A percentile compares a stretch with the other conserved stretches of the same genome.
Evolutionary conservation across 2,888 invertebrate genomes (phyloP).

Genomic region (Lasioglossum lativentre): DNA sequence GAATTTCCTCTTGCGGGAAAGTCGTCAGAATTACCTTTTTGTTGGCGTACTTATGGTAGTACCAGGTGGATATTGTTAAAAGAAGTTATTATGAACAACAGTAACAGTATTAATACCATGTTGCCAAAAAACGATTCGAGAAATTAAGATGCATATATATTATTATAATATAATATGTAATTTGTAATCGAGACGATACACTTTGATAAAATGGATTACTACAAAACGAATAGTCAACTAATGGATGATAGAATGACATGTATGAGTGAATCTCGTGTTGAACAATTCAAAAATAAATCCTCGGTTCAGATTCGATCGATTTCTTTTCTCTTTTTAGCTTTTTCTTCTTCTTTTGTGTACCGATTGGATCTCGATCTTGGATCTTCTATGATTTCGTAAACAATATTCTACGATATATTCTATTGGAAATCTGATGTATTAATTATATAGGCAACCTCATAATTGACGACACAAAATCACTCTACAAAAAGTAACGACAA

Average conservation of each 20-base stretch:
- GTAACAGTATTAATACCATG: conserved; percentile 55
- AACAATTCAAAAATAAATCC: conserved; percentile 32
- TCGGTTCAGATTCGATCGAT: conserved; percentile 6
- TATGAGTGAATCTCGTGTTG: conserved; percentile 54
- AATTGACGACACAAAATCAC: neutral
- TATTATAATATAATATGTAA: conserved; percentile 23
- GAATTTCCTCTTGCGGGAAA: conserved; percentile 41
- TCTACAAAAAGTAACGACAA: neutral
- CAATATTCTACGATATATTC: neutral
- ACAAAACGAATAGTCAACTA: conserved; percentile 57
- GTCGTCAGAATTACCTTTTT: conserved; percentile 78
- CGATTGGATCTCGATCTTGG: conserved; percentile 27
- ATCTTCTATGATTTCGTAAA: conserved; percentile 69
- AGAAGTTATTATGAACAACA: conserved; percentile 71
- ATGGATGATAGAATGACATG: conserved; percentile 59
- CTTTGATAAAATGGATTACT: conserved; percentile 65
- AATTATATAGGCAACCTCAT: neutral
- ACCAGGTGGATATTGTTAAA: conserved; percentile 76
- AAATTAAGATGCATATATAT: conserved; percentile 27
- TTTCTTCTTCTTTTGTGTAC: conserved; percentile 16
- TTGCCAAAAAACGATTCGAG: conserved; percentile 5
- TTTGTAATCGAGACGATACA: neutral
- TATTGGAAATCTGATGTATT: neutral
- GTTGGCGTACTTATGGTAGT: conserved; percentile 78
- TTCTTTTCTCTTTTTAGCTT: conserved; percentile 10